These are phyloP conservation scores for Trochalopteron elliotii DNA, from an alignment of 2,113 vertebrate genomes.

Conservation along the genomic window DNA sequence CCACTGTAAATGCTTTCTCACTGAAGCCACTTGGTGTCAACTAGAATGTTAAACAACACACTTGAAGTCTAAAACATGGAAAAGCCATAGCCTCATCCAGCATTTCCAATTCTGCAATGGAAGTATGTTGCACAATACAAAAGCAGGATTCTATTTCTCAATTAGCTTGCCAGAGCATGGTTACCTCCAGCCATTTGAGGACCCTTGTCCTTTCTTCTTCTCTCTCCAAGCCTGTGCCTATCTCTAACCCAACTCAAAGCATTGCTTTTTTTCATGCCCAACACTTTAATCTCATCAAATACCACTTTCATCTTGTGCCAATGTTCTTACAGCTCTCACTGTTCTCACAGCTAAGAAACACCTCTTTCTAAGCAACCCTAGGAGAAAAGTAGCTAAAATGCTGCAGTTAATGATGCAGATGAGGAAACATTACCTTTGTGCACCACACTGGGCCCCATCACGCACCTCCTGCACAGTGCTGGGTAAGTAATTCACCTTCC, in stretches of 20 bases:
- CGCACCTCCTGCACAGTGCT: neutral
- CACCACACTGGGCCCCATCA: neutral
- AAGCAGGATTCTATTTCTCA: neutral
- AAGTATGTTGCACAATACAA: neutral
- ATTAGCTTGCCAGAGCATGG: neutral
- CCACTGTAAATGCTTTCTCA: neutral
- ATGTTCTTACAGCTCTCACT: neutral
- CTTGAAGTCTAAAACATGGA: neutral
- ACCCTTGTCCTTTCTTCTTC: neutral
- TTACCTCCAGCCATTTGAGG: neutral
- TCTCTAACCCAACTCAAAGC: neutral
- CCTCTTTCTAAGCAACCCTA: neutral
- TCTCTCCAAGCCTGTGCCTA: neutral
- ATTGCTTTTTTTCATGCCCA: neutral
- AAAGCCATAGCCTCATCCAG: neutral
- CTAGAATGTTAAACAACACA: neutral
- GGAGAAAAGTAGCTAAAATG: constrained; percentile 1
- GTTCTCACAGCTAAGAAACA: neutral
- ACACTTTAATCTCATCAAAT: constrained; percentile 4
- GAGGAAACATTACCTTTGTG: neutral
- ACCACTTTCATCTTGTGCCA: constrained; percentile 9
- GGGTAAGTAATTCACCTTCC: neutral
- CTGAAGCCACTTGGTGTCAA: neutral
- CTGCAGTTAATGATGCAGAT: neutral
- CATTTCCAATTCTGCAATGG: neutral